Conservation (phyloP, 2,113 vertebrate species). For the Tympanuchus pallidicinctus region DNA sequence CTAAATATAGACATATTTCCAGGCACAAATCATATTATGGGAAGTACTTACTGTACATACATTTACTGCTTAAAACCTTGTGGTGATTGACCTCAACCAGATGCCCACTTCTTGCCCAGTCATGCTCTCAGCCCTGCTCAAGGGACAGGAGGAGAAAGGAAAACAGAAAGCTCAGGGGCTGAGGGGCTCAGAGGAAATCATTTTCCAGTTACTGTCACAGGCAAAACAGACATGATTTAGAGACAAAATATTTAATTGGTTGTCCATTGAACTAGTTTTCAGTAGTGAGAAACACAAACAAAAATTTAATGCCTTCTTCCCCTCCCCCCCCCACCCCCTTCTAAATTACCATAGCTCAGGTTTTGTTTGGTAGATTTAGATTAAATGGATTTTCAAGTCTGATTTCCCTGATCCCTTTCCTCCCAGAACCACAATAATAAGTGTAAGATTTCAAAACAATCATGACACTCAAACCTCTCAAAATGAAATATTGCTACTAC, state of each 20-base stretch:
- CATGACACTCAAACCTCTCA: neutral
- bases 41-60: neutral
- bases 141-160: neutral
- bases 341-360: neutral
- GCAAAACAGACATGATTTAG: neutral
- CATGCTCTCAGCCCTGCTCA: neutral
- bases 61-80: neutral
- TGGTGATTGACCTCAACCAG: neutral
- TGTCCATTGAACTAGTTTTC: neutral
- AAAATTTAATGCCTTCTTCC: neutral
- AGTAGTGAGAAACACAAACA: neutral
- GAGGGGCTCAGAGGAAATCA: neutral
- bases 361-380: neutral
- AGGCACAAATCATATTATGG: neutral
- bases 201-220: neutral
- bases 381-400: neutral
- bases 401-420: neutral
- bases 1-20: neutral
- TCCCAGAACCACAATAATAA: neutral
- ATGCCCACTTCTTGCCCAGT: neutral
- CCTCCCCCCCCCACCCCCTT: neutral
- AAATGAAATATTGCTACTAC: neutral
- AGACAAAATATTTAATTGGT: neutral
- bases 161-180: neutral
- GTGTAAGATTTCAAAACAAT: neutral